Base-by-base conservation (phyloP, 2,797 vertebrate species). In the Lepilemur ruficaudatus region DNA sequence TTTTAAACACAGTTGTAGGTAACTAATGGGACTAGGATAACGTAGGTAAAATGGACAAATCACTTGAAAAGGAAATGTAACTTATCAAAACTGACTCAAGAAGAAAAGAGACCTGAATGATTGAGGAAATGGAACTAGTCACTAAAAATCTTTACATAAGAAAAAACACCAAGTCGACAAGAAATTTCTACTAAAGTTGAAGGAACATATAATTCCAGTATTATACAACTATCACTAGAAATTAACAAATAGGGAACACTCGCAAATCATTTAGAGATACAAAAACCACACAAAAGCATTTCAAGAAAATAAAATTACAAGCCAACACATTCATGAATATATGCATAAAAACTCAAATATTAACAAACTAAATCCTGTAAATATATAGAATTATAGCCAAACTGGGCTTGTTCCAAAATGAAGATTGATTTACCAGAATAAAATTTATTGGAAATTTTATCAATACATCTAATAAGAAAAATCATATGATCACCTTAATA, bases 401-500 rank as follows among this genome's bases (percentile, higher is more conserved):
- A 83, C 2, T 23, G 11, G 48, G 12, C 35, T 88, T 84, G 46
- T 43, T 91, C 41, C 5, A 88, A 46, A 81, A 59, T 38, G 2
- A 89, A 95, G 52, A 78, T 69, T 63, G 41, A 82, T 48, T 90
- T 63, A 57, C 3, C 17, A 87, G 14, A 48, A 41, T 55, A n/a
- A 93, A 95, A 63, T 30, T 14, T 46, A 57, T 76, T 90, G 63
- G 57, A 28, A 4, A 69, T 84, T 75, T n/a, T 4, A 94, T 79
- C 25, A 84, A 73, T 20, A 87, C 2, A 95, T 41, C 14, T 65
- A 84, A 84, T 20, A 69, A 87, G n/a, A 93, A 94, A 96, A 93
- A 84, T 52, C 11, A 55, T 61, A 46, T 69, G 15, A 88, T 73
- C 25, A 43, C 17, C 5, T 79, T 91, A 83, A 50, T 28, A 91